Base-by-base conservation (phyloP, 2,888 invertebrate species). In the Epinotia nisella region DNA sequence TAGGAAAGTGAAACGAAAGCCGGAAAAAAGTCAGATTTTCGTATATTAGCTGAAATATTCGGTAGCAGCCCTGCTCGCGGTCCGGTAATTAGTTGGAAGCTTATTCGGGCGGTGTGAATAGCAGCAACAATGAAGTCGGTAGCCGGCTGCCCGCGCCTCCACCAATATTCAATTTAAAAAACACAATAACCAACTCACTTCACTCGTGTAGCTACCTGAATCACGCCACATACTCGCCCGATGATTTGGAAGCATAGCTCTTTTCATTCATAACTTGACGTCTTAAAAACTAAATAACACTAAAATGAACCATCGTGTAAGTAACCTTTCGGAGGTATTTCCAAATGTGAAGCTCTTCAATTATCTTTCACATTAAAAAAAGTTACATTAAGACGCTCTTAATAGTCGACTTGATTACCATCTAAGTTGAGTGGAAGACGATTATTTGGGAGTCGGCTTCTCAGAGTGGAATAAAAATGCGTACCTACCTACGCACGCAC, bases 401-500 rank as follows among this genome's bases (percentile, higher is more conserved):
- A 92, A 93, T 92, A 92, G 92, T 86, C 85, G 81, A 86, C 84
- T 89, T 91, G 93, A 93, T 93, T 92, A 93, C 90, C 88, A 92
- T 93, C 92, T 92, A 89, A 88, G 89, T 85, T 90, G 92, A 92
- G 93, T 92, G 92, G 89, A 86, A 89, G 90, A 89, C 90, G 93
- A 92, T 92, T 91, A 93, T 92, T 93, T 90, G 85, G 85, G 89
- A 88, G 91, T 87, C 90, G 90, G 89, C 85, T 83, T 87, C 85
- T 86, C 90, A 89, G 85, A 87, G 88, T 87, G 90, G 89, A 90
- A 91, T 90, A 91, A 91, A 91, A 92, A 73, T 73, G 73, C 73
- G 62, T 73, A 73, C 68, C 61, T 90, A 91, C 89, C 89, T 89
- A 84, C 85, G 91, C 92, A 84, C 85, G 91, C 92, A 90, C 92